Evolutionary conservation across 2,113 vertebrate species (phyloP), one percentile per base, ranked within the genome.

Genomic region (Misgurnus mizolepis): DNA sequence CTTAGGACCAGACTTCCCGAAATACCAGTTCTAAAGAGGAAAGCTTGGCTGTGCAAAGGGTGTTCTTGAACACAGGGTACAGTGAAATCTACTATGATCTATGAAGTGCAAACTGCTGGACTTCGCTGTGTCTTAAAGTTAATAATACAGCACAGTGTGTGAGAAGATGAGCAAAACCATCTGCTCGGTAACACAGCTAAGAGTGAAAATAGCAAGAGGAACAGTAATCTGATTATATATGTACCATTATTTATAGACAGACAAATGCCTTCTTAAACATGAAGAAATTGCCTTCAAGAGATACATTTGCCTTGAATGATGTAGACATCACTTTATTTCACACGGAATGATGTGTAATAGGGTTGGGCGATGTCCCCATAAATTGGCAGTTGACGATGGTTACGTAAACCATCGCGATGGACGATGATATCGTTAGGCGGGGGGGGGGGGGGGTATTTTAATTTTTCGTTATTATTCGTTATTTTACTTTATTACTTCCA

Each of bases 181-280:
- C 14, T 53, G 61, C 65, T 53, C 65, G 14, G 14, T 50, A 65
- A 75, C 58, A 45, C n/a, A 0, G 61, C 61, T 64, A 15, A 40
- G 12, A 65, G 27, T 65, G 74, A 40, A 76, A 76, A 34, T 53
- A 18, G 7, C 43, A 65, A 39, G 58, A 75, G 58, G 11, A 64
- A 75, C 5, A 11, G 60, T 76, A 76, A 76, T 76, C 27, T 7
- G 74, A 76, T 76, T 76, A 76, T 50, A 76, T n/a, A 53, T 0
- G 5, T 64, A 34, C 14, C 73, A 17, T 43, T 65, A 76, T 76
- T 76, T 64, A 76, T 65, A 76, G 73, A 76, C 41, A 65, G 41
- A 47, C 45, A 40, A 49, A 50, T 65, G 14, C 12, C 60, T 27
- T 45, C 56, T 17, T 75, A 62, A 74, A 74, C 56, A 43, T 6